Evolutionary conservation across 2,888 invertebrate species (phyloP).

Genomic region (Agrochola lota): DNA sequence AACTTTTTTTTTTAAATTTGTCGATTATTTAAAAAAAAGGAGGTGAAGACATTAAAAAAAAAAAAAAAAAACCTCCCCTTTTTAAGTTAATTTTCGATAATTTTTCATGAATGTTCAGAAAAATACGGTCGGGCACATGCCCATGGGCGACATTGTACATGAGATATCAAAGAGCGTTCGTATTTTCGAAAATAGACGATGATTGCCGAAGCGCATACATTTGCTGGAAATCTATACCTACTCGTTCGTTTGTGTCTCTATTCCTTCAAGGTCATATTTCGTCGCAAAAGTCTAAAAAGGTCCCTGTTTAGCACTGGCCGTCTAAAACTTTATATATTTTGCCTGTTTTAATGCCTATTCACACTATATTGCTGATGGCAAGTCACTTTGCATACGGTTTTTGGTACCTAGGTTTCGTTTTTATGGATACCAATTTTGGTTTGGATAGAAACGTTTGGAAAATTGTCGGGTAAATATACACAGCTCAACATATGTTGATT

Average conservation of each 20-base stretch:
- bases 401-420: not conserved
- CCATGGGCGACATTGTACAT: too few relatives aligned
- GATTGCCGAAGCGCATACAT: not conserved
- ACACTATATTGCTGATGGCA: slow-evolving; percentile 20
- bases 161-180: too few relatives aligned
- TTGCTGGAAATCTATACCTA: not conserved
- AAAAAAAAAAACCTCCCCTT: too few relatives aligned
- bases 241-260: not conserved
- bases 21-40: too few relatives aligned
- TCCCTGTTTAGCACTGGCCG: slow-evolving; percentile 7
- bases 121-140: too few relatives aligned
- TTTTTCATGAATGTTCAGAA: too few relatives aligned
- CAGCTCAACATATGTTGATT: too few relatives aligned
- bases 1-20: too few relatives aligned
- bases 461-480: too few relatives aligned
- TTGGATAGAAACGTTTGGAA: not conserved
- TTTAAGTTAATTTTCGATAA: too few relatives aligned
- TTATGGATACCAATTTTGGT: slow-evolving; percentile 1
- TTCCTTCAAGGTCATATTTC: slow-evolving; percentile 20
- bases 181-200: too few relatives aligned
- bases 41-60: too few relatives aligned
- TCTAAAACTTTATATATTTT: slow-evolving; percentile 13
- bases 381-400: slow-evolving; percentile 6
- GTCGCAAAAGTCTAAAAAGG: slow-evolving; percentile 7
- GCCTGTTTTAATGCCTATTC: slow-evolving; percentile 12